Evolutionary conservation across 2,797 vertebrate species (phyloP), one percentile per base, ranked within the genome.

Genomic region (Myotis planiceps): DNA sequence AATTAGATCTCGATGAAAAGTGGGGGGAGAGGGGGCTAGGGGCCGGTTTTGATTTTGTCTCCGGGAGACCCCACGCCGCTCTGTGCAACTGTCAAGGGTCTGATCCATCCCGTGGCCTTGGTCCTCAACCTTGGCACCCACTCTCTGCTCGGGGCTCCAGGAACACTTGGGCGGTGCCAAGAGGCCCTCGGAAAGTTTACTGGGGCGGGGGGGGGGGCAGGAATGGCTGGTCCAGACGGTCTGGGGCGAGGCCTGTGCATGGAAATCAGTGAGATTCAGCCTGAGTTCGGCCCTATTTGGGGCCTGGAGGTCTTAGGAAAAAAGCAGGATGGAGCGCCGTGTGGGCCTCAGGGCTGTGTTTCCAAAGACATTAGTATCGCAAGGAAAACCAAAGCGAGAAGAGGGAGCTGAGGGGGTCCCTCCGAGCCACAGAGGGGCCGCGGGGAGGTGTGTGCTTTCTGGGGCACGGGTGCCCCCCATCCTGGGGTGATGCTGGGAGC

Each of bases 1-100:
- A 98, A 98, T 98, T 97, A 98, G 97, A 98, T 95, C 96, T 94
- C 51, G 1, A 16, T 81, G 93, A 29, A 68, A 51, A 55, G 75
- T 65, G 68, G 7, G 16, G 72, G 68, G 39, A 51, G 92, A 12
- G 42, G 72, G 45, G 29, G 32, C 90, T 2, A 79, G 60, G 90
- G 60, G 58, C 79, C 42, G 7, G 86, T 92, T 97, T 97, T 94
- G 58, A 93, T 97, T 97, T 97, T 85, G 53, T 95, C 95, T 87
- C 86, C 0, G 12, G 78, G 95, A 96, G 93, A 88, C 3, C 0
- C 13, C 15, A 25, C 86, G 95, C 66, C 42, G 85, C 72, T 93
- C 27, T 51, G 51, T 88, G 88, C 88, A 85, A 55, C 96, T 72
- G 76, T 75, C 45, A 53, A 87, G 34, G 92, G 95, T 55, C 93